These are phyloP conservation scores for Spheniscus mendiculus DNA, from an alignment of 2,113 vertebrate species.

Conservation along the genomic window DNA sequence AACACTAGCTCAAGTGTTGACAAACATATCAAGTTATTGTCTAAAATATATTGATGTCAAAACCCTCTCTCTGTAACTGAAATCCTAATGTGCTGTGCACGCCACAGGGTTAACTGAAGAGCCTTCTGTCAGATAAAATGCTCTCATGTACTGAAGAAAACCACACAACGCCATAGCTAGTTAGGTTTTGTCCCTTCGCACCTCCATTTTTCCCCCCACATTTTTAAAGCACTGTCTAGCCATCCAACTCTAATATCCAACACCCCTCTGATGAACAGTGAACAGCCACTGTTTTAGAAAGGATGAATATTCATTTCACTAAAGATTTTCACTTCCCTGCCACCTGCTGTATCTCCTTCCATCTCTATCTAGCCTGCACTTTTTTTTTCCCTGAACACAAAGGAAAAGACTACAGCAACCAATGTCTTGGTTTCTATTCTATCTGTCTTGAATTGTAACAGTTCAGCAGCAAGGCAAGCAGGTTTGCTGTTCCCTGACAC, in stretches of 20 bases:
- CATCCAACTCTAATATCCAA: background rate
- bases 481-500: background rate
- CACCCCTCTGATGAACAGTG: background rate
- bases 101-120: background rate
- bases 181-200: background rate
- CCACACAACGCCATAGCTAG: background rate
- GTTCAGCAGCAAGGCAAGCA: background rate
- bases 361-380: background rate
- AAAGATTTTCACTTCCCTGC: background rate
- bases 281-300: background rate
- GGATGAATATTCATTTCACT: background rate
- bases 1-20: background rate
- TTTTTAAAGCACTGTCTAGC: background rate
- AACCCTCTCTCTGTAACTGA: background rate
- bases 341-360: background rate
- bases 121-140: background rate
- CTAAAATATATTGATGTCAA: background rate
- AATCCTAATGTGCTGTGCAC: background rate
- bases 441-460: background rate
- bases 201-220: background rate
- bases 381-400: background rate
- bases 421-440: background rate
- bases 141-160: background rate
- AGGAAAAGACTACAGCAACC: background rate
- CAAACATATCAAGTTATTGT: background rate